Evolutionary conservation across 2,113 vertebrate species (phyloP).

Genomic region (Phrynocephalus versicolor): DNA sequence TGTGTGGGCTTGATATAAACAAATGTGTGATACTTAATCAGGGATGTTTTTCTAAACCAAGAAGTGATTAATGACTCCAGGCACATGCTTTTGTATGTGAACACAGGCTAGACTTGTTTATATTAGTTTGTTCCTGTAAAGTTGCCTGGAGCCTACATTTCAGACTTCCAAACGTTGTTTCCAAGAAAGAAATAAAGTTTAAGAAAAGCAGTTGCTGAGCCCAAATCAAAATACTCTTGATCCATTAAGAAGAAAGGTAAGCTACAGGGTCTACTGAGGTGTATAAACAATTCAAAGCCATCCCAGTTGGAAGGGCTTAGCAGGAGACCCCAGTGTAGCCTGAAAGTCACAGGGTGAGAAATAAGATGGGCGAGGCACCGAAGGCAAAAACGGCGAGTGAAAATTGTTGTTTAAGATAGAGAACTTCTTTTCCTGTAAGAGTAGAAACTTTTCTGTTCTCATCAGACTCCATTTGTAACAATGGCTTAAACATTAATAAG

Average conservation of each 20-base stretch:
- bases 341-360: background rate
- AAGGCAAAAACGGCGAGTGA: too few relatives aligned
- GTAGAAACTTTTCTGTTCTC: background rate
- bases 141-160: background rate
- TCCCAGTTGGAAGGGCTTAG: background rate
- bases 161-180: background rate
- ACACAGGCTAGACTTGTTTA: constrained; percentile 49
- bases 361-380: too few relatives aligned
- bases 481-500: background rate
- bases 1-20: background rate
- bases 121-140: constrained; percentile 24
- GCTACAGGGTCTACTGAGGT: too few relatives aligned
- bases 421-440: background rate
- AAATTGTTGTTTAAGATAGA: too few relatives aligned
- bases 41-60: constrained; percentile 55
- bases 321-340: background rate
- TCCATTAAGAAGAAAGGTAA: background rate
- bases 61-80: constrained; percentile 49
- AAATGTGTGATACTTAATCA: constrained; percentile 47
- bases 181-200: background rate
- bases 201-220: background rate
- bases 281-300: background rate
- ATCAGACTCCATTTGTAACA: background rate
- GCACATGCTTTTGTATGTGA: constrained; percentile 41
- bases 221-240: background rate